Base-by-base conservation (phyloP, 2,113 vertebrate genomes). In the Platichthys stellatus region DNA sequence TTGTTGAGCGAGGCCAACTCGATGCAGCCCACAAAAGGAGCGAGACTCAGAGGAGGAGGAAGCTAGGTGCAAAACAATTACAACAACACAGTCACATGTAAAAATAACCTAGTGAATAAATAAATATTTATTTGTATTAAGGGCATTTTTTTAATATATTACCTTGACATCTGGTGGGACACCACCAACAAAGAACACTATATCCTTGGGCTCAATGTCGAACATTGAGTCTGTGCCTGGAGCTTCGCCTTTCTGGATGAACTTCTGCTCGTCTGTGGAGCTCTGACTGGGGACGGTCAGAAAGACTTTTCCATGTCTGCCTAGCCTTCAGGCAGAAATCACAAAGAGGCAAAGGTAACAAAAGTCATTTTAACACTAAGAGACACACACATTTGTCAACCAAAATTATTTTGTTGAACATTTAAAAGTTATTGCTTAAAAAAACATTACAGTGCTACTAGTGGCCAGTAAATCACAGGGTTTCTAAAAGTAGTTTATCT, bases 211-310 rank as follows among this genome's bases (percentile, higher is more conserved):
- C 65, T 97, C 94, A 38, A 97, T 89, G 86, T 99, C 95, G 82
- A 99, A 92, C 72, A 99, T 91, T 3, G 97, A 98, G 62, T 97
- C 95, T 1, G 94, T 93, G 67, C 95, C 96, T 0, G 89, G 81
- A 61, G 93, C 93, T 31, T 96, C 95, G 0, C 97, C 98, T 86
- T 96, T 99, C 92, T 98, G 98, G 84, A 99, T 99, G 85, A 99
- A 99, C 88, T 99, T 99, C 90, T 99, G 97, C 88, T 99, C 98
- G 24, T 96, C 95, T 3, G 96, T 95, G 84, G 92, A 95, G 23
- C 93, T 94, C 73, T 96, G 95, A 81, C 97, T 98, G 20, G 97
- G 97, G 5, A 99, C 94, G 4, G 97, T 98, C 86, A 98, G 90
- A 90, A 97, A 97, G 67, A 99, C 90, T 87, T 99, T 99, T 11